Conservation (phyloP, 2,888 invertebrate species). For the Synergus gifuensis region DNA sequence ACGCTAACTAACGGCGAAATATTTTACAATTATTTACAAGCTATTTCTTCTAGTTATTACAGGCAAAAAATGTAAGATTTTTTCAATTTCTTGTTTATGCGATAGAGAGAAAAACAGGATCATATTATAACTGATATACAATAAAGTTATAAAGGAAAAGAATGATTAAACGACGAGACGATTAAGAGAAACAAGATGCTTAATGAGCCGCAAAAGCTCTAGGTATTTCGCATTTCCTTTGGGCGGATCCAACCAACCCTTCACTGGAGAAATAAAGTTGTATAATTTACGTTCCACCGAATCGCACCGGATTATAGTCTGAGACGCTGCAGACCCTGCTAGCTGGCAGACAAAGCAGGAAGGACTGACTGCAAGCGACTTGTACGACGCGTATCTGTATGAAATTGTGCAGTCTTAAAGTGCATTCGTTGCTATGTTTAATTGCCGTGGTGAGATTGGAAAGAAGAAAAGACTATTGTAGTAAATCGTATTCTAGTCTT, state of each 20-base stretch:
- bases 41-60: background rate
- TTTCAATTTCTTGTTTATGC: background rate
- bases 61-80: background rate
- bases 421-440: background rate
- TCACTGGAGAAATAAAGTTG: conserved; percentile 58
- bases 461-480: conserved; percentile 20
- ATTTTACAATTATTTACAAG: too few relatives aligned
- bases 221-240: conserved; percentile 51
- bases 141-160: conserved; percentile 4
- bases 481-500: background rate
- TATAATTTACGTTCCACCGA: conserved; percentile 60
- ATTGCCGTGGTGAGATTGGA: background rate
- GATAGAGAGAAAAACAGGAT: background rate
- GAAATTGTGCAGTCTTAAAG: conserved; percentile 49
- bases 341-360: conserved; percentile 51
- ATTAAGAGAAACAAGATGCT: conserved; percentile 52
- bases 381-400: conserved; percentile 49
- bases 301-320: conserved; percentile 49
- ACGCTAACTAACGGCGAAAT: conserved; percentile 6
- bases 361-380: conserved; percentile 48
- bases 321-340: conserved; percentile 41
- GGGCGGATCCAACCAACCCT: conserved; percentile 18
- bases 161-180: conserved; percentile 28
- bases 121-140: background rate
- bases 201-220: conserved; percentile 49